phyloP scores from a whole-genome alignment of 1,140 invertebrate genomes.

The Dinothrombium tinctorium region DNA sequence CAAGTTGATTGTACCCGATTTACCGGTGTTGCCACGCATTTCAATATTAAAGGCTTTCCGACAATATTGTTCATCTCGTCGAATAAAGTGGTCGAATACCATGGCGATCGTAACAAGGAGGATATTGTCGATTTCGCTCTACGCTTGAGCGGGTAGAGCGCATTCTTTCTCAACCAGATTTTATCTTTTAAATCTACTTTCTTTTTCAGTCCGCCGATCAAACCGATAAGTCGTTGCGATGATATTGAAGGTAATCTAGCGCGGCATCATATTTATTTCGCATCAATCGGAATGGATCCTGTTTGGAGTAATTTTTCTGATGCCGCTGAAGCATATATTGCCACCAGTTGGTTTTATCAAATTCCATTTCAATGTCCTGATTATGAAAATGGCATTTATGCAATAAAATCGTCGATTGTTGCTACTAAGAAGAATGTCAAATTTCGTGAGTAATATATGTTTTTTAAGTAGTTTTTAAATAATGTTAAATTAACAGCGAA shows the following conservation, averaged over 20 bases:
- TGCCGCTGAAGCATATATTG: background rate
- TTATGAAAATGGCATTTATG: slow-evolving; percentile 5
- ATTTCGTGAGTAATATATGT: slow-evolving; percentile 7
- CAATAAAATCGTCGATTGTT: slow-evolving; percentile 5
- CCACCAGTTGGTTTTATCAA: slow-evolving; percentile 10
- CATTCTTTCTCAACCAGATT: background rate
- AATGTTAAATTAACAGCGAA: too few relatives aligned
- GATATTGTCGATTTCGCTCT: slow-evolving; percentile 81
- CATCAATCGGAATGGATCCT: slow-evolving; percentile 46
- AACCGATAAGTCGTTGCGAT: slow-evolving; percentile 44
- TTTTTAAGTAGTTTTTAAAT: too few relatives aligned
- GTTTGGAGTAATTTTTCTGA: slow-evolving; percentile 25
- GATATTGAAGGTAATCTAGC: slow-evolving; percentile 48
- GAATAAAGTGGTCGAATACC: slow-evolving; percentile 48
- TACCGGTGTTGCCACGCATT: slow-evolving; percentile 52
- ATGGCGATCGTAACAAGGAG: slow-evolving; percentile 67
- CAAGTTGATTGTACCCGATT: slow-evolving; percentile 80
- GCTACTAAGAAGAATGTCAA: background rate
- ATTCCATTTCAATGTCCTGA: slow-evolving; percentile 1
- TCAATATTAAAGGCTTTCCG: slow-evolving; percentile 69
- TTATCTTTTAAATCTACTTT: background rate
- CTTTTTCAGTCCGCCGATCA: slow-evolving; percentile 39
- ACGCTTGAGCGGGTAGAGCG: slow-evolving; percentile 42
- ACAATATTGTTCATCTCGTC: slow-evolving; percentile 89
- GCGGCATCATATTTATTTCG: slow-evolving; percentile 55